Conservation (phyloP, 2,888 invertebrate species). For the Anoplius nigerrimus region DNA sequence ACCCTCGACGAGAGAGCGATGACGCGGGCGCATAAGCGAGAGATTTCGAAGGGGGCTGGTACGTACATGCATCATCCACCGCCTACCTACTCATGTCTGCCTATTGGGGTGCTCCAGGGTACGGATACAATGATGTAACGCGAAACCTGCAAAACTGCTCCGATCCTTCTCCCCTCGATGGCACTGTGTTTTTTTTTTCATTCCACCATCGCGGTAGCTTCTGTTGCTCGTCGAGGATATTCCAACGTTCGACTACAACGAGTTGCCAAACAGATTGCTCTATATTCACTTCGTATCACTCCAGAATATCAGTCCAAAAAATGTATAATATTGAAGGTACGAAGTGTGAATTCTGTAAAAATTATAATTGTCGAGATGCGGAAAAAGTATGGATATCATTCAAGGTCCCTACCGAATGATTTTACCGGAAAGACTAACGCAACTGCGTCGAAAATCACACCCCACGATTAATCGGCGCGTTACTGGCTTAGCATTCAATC, state of each 20-base stretch:
- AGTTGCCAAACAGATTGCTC: background rate
- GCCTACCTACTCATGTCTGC: constrained; percentile 49
- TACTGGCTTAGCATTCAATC: constrained; percentile 9
- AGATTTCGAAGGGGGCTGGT: constrained; percentile 43
- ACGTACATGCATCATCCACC: constrained; percentile 30
- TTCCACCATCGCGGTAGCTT: constrained; percentile 15
- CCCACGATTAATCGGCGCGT: constrained; percentile 19
- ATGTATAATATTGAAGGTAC: too few species aligned
- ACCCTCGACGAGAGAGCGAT: constrained; percentile 44
- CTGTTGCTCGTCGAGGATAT: constrained; percentile 21
- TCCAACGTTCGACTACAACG: constrained; percentile 7
- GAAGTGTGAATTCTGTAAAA: too few species aligned
- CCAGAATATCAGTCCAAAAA: too few species aligned
- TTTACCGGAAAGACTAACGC: background rate
- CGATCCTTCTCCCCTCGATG: constrained; percentile 30
- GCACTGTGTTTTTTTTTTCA: constrained; percentile 33
- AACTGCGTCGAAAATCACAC: constrained; percentile 26
- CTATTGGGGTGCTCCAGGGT: constrained; percentile 60
- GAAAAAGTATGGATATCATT: too few species aligned
- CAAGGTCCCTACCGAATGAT: background rate
- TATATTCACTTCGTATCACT: too few species aligned
- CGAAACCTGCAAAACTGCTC: constrained; percentile 61
- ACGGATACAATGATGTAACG: constrained; percentile 67
- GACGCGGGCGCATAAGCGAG: constrained; percentile 42
- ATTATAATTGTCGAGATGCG: too few species aligned